These are phyloP conservation scores for Orius insidiosus DNA, from an alignment of 1,140 invertebrate species.

Conservation along the genomic window DNA sequence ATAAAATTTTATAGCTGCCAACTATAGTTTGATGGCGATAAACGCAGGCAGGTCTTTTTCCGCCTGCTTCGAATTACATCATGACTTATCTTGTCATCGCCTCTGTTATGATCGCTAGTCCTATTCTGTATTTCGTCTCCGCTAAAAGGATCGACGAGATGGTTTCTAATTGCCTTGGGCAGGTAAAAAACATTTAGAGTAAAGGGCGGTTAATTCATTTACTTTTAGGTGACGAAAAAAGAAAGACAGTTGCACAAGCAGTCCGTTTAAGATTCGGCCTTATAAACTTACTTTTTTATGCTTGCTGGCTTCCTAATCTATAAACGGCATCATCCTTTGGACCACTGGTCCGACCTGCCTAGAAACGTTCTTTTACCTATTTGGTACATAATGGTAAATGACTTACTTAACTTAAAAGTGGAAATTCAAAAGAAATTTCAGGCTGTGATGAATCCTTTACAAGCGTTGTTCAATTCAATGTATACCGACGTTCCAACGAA, in stretches of 20 bases:
- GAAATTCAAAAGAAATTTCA: conserved; percentile 26
- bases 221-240: conserved; percentile 40
- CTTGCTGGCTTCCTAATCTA: conserved; percentile 63
- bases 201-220: conserved; percentile 6
- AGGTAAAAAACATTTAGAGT: no score
- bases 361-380: conserved; percentile 43
- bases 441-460: conserved; percentile 63
- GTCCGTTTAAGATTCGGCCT: conserved; percentile 53
- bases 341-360: conserved; percentile 53
- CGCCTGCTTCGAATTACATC: conserved; percentile 58
- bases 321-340: conserved; percentile 60
- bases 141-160: conserved; percentile 43
- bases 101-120: conserved; percentile 56
- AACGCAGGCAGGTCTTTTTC: conserved; percentile 27
- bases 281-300: conserved; percentile 58
- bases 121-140: conserved; percentile 47
- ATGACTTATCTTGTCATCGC: conserved; percentile 53
- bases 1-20: conserved; percentile 41
- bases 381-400: conserved; percentile 65
- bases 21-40: conserved; percentile 34
- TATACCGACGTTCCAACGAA: conserved; percentile 50
- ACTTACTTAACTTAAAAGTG: not conserved
- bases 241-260: conserved; percentile 50
- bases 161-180: conserved; percentile 26
- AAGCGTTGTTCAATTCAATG: conserved; percentile 58